Conservation (phyloP, 2,113 vertebrate species). For the Paraplagusia blochii region DNA sequence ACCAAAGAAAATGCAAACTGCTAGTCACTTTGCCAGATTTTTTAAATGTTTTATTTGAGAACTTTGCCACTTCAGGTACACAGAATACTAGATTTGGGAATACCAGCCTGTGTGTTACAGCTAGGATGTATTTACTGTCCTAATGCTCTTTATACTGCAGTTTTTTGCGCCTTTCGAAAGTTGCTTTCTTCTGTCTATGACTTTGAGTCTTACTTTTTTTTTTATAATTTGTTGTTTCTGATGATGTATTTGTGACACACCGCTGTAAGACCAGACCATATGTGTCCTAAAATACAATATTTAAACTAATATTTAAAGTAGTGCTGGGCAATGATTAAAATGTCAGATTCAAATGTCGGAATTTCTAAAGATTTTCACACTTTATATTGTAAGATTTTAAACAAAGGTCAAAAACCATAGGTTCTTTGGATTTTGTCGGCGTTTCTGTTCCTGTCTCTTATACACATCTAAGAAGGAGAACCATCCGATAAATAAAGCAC, state of each 20-base stretch:
- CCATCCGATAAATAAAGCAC: too few species aligned
- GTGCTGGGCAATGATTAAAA: too few species aligned
- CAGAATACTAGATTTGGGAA: constrained; percentile 12
- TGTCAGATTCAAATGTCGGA: too few species aligned
- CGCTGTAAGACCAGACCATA: constrained; percentile 19
- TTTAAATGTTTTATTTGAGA: constrained; percentile 15
- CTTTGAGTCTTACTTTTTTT: constrained; percentile 14
- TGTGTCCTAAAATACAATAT: constrained; percentile 1
- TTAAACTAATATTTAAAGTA: too few species aligned
- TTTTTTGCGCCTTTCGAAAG: constrained; percentile 56
- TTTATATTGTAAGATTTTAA: too few species aligned
- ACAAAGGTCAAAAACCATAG: too few species aligned
- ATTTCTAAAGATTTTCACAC: too few species aligned
- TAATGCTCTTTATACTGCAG: constrained; percentile 50
- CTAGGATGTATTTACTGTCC: constrained; percentile 41
- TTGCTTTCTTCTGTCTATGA: constrained; percentile 22
- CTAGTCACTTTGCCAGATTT: constrained; percentile 47
- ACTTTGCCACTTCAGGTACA: constrained; percentile 27
- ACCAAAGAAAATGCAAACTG: constrained; percentile 44
- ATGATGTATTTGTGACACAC: constrained; percentile 15
- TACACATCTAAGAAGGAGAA: too few species aligned
- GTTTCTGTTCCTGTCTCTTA: too few species aligned
- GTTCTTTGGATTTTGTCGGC: too few species aligned
- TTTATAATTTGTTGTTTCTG: constrained; percentile 34
- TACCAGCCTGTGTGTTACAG: constrained; percentile 31